Evolutionary conservation across 53 echinoderm and acorn worm species (phyloP).

Genomic region (Mesocentrotus franciscanus): DNA sequence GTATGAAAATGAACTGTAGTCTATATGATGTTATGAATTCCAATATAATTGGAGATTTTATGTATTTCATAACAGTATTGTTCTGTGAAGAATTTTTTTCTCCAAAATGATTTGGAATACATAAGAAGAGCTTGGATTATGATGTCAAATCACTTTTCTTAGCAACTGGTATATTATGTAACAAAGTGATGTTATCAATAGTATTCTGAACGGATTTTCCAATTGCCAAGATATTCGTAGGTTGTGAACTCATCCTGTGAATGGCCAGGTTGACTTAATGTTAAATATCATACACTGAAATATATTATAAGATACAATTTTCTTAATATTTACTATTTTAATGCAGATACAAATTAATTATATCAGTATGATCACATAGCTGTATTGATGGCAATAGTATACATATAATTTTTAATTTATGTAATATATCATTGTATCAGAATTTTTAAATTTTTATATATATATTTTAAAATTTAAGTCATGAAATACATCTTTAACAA

Average conservation of each 20-base stretch:
- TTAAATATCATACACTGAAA: not conserved
- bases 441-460: too few relatives aligned
- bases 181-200: too few relatives aligned
- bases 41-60: not conserved
- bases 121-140: not conserved
- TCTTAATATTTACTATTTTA: not conserved
- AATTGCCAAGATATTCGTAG: not conserved
- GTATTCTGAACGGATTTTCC: too few relatives aligned
- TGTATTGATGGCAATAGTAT: not conserved
- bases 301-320: not conserved
- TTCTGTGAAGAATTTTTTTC: not conserved
- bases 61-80: not conserved
- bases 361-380: not conserved
- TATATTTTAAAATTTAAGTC: not conserved
- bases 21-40: not conserved
- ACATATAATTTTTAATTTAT: too few relatives aligned
- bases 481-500: not conserved
- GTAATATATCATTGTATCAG: too few relatives aligned
- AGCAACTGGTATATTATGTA: too few relatives aligned
- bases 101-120: not conserved
- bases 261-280: not conserved
- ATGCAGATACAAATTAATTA: not conserved
- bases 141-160: not conserved
- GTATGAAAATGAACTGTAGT: not conserved
- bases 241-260: not conserved